Evolutionary conservation across 1,140 invertebrate genomes (phyloP), one percentile per base, ranked within the genome.

Genomic region (Rhyacophila brunnea): DNA sequence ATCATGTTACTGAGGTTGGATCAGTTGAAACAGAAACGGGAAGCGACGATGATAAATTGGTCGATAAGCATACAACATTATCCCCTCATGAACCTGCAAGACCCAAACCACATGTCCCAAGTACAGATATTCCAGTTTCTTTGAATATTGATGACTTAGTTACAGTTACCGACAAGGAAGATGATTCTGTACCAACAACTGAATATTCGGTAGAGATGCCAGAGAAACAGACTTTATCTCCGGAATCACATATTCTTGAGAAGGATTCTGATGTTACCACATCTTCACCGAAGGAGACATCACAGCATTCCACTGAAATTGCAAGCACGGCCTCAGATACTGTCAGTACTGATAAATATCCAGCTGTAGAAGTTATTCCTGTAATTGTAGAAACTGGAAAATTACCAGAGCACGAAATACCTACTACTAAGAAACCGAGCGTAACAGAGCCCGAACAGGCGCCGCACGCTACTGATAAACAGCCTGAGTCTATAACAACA

Each of bases 181-280:
- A 36, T 32, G 46, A 40, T 20, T 18, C 36, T 1, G 9, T 7
- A 35, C 36, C 48, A 6, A 49, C 18, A 15, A 57, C 55, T 46
- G 38, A 14, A 23, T 23, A 19, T 47, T 36, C n/a, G 1, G 18
- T 48, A 6, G 18, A 60, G 7, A 13, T 17, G 18, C 34, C 50
- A 35, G 15, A 45, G 45, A 32, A 52, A 36, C 38, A 47, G 44
- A 59, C 48, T 45, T 36, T 52, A 7, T 17, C 20, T 9, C 57
- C 57, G 1, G 47, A 59, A 52, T 59, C 57, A 11, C 48, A 59
- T 23, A 46, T 35, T 17, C 14, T 32, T 13, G 51, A 54, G 13
- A 15, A 43, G 6, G 49, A 52, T n/a, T 45, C 40, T 18, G 19
- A 40, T 19, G 14, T 17, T 2, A 13, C 50, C 9, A 35, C 23